phyloP scores from a whole-genome alignment of 1,140 invertebrate genomes.

The Ceratina calcarata region DNA sequence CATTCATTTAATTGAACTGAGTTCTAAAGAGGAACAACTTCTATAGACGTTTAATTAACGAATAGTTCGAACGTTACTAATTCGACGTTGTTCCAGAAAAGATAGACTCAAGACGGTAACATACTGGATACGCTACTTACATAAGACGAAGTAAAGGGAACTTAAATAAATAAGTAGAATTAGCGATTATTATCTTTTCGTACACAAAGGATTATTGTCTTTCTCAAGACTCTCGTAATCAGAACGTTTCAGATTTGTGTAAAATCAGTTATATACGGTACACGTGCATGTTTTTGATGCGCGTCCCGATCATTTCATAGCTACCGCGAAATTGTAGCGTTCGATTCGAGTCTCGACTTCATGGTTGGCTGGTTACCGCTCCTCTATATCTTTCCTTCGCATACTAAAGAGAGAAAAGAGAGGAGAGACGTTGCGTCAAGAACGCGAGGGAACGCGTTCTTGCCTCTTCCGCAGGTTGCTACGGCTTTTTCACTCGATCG shows the following conservation, averaged over 20 bases:
- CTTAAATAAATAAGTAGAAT: background rate
- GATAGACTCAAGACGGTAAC: background rate
- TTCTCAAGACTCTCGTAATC: background rate
- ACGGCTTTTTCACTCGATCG: slow-evolving; percentile 56
- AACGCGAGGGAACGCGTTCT: slow-evolving; percentile 62
- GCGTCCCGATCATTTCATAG: slow-evolving; percentile 59
- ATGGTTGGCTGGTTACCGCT: slow-evolving; percentile 75
- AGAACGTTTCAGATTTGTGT: background rate
- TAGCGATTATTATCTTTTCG: background rate
- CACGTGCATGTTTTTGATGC: slow-evolving; percentile 6
- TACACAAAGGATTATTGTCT: background rate
- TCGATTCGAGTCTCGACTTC: slow-evolving; percentile 73
- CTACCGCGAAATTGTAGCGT: slow-evolving; percentile 71
- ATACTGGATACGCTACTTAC: background rate
- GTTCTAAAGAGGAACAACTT: background rate
- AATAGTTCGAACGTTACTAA: background rate
- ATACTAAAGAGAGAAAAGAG: slow-evolving; percentile 56
- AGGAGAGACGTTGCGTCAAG: slow-evolving; percentile 56
- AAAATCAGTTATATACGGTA: slow-evolving; percentile 6
- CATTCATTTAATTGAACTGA: background rate
- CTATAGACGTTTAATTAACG: background rate
- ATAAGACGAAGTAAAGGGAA: background rate
- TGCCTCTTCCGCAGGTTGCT: slow-evolving; percentile 60
- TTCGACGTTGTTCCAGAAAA: background rate
- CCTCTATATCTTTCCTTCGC: slow-evolving; percentile 68